Evolutionary conservation across 2,888 invertebrate genomes (phyloP).

Genomic region (Cepaea hortensis): DNA sequence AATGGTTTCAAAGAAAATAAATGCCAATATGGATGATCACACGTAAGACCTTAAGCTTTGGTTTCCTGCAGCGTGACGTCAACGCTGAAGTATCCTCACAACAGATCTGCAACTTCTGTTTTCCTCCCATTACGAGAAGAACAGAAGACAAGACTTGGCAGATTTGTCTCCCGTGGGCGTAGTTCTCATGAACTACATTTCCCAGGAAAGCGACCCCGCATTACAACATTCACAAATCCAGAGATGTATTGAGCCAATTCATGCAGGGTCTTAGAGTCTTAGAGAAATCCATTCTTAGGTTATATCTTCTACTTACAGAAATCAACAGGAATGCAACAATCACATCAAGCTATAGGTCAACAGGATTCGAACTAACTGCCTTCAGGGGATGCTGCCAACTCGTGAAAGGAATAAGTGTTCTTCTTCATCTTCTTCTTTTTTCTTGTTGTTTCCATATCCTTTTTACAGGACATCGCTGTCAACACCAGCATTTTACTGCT

Average conservation of each 20-base stretch:
- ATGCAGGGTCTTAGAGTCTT: too few relatives aligned
- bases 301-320: too few relatives aligned
- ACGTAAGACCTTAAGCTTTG: neutral
- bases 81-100: neutral
- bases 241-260: neutral
- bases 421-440: too few relatives aligned
- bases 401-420: too few relatives aligned
- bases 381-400: too few relatives aligned
- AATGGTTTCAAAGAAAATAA: neutral
- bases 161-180: neutral
- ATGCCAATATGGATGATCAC: neutral
- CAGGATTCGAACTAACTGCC: too few relatives aligned
- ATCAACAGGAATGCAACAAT: too few relatives aligned
- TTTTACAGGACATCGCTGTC: too few relatives aligned
- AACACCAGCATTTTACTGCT: too few relatives aligned
- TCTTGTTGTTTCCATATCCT: too few relatives aligned
- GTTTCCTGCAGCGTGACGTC: slow-evolving; percentile 8
- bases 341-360: too few relatives aligned
- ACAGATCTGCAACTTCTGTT: neutral
- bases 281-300: too few relatives aligned
- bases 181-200: neutral
- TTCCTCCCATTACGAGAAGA: neutral
- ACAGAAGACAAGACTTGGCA: neutral
- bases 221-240: neutral
- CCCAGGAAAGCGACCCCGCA: neutral